Evolutionary conservation across 2,797 vertebrate genomes (phyloP).

Genomic region (Trachurus trachurus): DNA sequence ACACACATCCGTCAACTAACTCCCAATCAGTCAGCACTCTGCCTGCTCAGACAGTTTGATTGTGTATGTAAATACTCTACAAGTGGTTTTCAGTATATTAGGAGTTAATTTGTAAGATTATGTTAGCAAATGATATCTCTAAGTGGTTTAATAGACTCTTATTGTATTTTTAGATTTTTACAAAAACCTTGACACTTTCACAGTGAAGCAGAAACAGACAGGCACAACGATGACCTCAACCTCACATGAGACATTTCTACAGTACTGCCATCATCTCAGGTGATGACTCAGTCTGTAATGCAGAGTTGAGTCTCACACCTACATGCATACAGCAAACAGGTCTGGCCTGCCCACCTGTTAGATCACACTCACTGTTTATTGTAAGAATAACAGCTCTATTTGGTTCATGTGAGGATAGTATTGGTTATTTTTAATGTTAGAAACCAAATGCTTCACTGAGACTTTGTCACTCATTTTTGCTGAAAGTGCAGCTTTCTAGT

Average conservation of each 20-base stretch:
- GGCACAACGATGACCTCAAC: too few species aligned
- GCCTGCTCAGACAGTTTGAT: constrained; percentile 13
- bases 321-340: too few species aligned
- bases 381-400: not conserved
- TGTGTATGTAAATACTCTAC: constrained; percentile 7
- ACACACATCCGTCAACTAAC: constrained; percentile 5
- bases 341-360: too few species aligned
- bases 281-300: not conserved
- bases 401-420: not conserved
- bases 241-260: not conserved
- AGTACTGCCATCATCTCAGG: not conserved
- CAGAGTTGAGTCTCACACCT: not conserved
- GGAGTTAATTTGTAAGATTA: not conserved
- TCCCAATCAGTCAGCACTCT: not conserved
- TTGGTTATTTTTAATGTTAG: not conserved
- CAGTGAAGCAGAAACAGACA: not conserved
- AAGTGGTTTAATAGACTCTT: not conserved
- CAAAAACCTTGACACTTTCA: not conserved
- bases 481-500: constrained; percentile 15
- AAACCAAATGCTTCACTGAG: not conserved
- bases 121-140: not conserved
- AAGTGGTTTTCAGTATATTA: not conserved
- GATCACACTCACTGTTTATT: not conserved
- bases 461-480: not conserved
- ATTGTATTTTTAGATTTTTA: not conserved